These are phyloP conservation scores for Eidolon dupreanum DNA, from an alignment of 2,797 vertebrate species.

Conservation along the genomic window DNA sequence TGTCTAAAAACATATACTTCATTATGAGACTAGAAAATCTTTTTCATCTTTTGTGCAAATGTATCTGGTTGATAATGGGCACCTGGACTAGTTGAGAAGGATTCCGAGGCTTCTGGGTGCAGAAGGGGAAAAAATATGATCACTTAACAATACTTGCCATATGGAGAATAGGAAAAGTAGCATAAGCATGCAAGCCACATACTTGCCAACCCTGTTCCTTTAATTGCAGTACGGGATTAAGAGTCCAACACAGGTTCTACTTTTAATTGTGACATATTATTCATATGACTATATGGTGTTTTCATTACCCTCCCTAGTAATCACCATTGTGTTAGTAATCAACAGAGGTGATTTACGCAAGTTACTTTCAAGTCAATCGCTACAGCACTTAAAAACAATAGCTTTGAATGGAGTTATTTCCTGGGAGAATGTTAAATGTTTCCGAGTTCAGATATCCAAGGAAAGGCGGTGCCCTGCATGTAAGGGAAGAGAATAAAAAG, in stretches of 20 bases:
- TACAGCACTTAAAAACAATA: slow-evolving; percentile 76
- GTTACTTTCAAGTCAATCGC: slow-evolving; percentile 71
- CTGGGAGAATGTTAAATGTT: slow-evolving; percentile 81
- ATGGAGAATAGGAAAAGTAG: neutral
- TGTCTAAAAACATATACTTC: neutral
- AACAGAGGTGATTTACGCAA: slow-evolving; percentile 78
- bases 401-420: slow-evolving; percentile 76
- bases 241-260: slow-evolving; percentile 1
- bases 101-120: neutral
- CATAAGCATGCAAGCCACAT: neutral
- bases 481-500: slow-evolving; percentile 84
- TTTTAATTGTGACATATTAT: slow-evolving; percentile 44
- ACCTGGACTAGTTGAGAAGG: neutral
- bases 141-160: neutral
- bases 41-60: neutral
- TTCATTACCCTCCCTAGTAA: slow-evolving; percentile 58
- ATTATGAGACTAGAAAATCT: neutral
- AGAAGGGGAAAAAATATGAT: neutral
- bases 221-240: neutral
- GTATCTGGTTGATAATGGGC: neutral
- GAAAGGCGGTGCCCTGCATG: slow-evolving; percentile 78
- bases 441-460: slow-evolving; percentile 79
- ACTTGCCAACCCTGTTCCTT: neutral
- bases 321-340: slow-evolving; percentile 79
- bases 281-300: slow-evolving; percentile 42